Percentiles rank a stretch among this genome's conserved stretches.
Evolutionary conservation across 1,140 invertebrate species (phyloP).

Genomic region (Notospermus geniculatus): DNA sequence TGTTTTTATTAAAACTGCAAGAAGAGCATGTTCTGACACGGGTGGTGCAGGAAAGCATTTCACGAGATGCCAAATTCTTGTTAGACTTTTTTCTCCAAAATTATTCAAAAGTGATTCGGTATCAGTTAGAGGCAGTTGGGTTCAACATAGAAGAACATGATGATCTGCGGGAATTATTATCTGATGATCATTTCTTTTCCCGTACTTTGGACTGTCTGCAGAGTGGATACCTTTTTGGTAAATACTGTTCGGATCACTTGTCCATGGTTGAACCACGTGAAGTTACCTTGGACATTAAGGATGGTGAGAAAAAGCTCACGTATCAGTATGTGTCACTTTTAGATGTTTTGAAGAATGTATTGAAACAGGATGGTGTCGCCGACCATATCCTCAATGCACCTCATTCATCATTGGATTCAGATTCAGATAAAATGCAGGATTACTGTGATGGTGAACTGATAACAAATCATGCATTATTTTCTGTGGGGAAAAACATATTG

Average conservation of each 20-base stretch:
- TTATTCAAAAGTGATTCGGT: background rate
- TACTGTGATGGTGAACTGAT: background rate
- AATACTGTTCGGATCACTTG: background rate
- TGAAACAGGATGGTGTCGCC: background rate
- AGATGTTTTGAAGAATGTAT: background rate
- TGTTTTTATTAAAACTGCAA: background rate
- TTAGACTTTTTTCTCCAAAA: background rate
- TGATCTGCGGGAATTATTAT: background rate
- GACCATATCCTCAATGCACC: background rate
- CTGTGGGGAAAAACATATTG: background rate
- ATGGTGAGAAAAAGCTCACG: background rate
- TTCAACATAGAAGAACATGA: background rate
- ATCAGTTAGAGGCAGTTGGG: background rate
- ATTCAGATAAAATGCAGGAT: background rate
- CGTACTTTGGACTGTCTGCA: background rate
- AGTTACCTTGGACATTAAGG: background rate
- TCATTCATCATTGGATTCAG: too few species aligned
- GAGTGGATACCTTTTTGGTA: too few species aligned
- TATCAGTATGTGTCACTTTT: background rate
- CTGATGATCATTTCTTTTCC: background rate
- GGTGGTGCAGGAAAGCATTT: background rate
- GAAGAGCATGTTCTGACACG: background rate
- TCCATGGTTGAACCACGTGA: background rate
- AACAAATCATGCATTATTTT: background rate
- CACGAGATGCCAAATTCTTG: background rate